Evolutionary conservation across 2,888 invertebrate species (phyloP), one percentile per base, ranked within the genome.

Genomic region (Helleia helle): DNA sequence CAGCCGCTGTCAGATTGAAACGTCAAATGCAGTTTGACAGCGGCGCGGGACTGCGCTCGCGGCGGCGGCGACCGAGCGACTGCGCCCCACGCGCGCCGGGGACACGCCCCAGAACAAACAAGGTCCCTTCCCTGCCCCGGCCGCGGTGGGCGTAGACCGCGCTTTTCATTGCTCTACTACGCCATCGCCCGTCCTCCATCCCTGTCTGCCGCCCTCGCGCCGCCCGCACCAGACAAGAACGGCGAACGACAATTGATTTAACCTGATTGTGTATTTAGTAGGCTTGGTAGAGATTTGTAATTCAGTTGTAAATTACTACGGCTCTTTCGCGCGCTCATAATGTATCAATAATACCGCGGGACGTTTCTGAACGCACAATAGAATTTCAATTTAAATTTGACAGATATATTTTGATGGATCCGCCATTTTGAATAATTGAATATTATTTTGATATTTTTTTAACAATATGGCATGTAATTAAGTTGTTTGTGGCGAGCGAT

Each of bases 381-480:
- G 80, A 81, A 80, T 77, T 79, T 74, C 80, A 80, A 83, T 83
- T 84, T 73, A 71, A 73, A 55, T 71, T 74, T 81, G 83, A 84
- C 81, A 77, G 81, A 71, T 80, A 80, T 84, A 84, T 84, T 81
- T 79, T 74, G 77, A 73, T 70, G 54, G 56, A 54, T 50, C 34
- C 59, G 69, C 76, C 67, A 75, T 71, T 51, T 64, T 71, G 67
- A 65, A 74, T 74, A 69, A 62, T 61, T 59, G 30, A 38, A 31
- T 42, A 38, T 13, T 39, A 30, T 31, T 30, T 31, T 30, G 36
- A 27, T 41, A 29, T 41, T 43, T 44, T 49, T 48, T 41, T 11
- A 41, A 26, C 41, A 43, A 48, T 46, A 42, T 45, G 41, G 41
- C 36, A 41, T 43, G 37, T 49, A 50, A 56, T 56, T 51, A 54